Evolutionary conservation across 2,113 vertebrate species (phyloP).

Genomic region (Cinclus mexicanus): DNA sequence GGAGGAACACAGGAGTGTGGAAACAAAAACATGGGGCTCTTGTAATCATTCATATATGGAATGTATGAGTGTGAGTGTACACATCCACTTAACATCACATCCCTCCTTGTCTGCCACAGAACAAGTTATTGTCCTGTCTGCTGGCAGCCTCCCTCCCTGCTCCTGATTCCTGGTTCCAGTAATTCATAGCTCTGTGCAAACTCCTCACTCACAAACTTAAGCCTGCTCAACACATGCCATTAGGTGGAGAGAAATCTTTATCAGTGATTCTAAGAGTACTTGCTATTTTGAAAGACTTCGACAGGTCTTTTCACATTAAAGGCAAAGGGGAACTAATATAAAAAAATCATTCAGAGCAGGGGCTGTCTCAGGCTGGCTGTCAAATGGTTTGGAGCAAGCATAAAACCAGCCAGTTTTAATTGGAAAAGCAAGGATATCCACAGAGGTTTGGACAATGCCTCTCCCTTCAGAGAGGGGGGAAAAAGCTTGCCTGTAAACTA

Average conservation of each 20-base stretch:
- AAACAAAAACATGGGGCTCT: neutral
- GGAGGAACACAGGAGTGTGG: neutral
- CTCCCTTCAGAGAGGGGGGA: fast-evolving
- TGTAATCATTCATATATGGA: neutral
- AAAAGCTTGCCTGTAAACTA: neutral
- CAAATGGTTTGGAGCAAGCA: neutral
- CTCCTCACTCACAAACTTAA: neutral
- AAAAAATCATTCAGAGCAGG: neutral
- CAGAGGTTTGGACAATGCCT: neutral
- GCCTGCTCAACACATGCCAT: neutral
- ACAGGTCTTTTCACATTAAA: neutral
- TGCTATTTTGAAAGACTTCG: neutral
- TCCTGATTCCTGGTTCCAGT: neutral
- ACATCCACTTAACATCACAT: neutral
- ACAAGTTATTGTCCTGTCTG: neutral
- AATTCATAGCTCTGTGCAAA: neutral
- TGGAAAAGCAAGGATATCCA: neutral
- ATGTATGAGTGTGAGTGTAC: too few relatives aligned
- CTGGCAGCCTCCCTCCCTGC: neutral
- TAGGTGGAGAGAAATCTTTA: neutral
- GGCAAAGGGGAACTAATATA: neutral
- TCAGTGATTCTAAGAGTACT: neutral
- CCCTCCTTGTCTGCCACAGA: neutral
- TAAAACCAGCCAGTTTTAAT: neutral
- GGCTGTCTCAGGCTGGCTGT: neutral